Base-by-base conservation (phyloP, 2,888 invertebrate species). In the Nasonia oneida region DNA sequence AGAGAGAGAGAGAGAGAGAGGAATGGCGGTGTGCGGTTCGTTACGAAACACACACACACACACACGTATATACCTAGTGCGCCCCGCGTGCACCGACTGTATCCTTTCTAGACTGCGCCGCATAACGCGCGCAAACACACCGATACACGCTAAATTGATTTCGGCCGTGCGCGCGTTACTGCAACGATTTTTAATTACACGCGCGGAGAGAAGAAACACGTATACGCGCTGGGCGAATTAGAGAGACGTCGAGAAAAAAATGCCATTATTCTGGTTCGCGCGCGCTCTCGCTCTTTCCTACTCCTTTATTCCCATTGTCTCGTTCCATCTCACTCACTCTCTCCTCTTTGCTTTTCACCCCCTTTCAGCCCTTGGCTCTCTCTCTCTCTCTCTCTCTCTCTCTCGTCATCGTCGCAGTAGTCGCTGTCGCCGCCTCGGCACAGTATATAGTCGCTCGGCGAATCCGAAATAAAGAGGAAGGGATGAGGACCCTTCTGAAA, bases 191-290 rank as follows among this genome's bases (percentile, higher is more conserved):
- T 83, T 83, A 83, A 83, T 83, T 83, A 83, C 83, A 33, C 61
- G 12, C 4, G 71, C 12, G 57, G 2, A 2, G 70, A 23, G 76
- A 50, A 57, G 76, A 57, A 86, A 85, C 76, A 81, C 57, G 82
- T 29, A 29, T 29, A 29, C 61, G 83, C 79, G 83, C 33, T 78
- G 61, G 77, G 83, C 86, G 87, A 87, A 86, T 87, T 87, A 77
- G 79, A 71, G 85, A 87, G 83, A 87, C 87, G 83, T 77, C 76
- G 67, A 29, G 29, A 85, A 87, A 86, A 83, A 81, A 76, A 81
- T 81, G 47, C 76, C 81, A 85, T 85, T 85, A 85, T 76, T 76
- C 76, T 86, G 84, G 71, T 67, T 8, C 29, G 73, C 73, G 73
- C 71, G 23, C 50, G n/a, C 61, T n/a, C 80, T 39, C 78, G 29